Evolutionary conservation across 2,113 vertebrate species (phyloP).

Genomic region (Tachysurus fulvidraco): DNA sequence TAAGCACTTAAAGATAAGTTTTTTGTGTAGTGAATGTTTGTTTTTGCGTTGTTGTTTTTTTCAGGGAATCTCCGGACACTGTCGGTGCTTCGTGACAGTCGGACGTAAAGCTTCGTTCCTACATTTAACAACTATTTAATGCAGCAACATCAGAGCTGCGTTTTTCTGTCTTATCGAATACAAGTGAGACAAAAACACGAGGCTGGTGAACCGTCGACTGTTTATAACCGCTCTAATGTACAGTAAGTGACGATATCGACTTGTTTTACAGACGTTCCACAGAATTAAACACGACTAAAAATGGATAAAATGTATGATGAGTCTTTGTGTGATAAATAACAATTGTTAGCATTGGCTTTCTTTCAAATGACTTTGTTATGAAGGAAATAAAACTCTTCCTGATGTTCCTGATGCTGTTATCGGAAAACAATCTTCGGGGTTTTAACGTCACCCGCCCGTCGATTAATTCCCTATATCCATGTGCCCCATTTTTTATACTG

Average conservation of each 20-base stretch:
- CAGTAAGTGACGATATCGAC: background rate
- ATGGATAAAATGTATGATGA: background rate
- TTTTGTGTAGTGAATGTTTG: background rate
- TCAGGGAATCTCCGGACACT: too few species aligned
- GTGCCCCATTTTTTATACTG: background rate
- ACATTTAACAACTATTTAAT: background rate
- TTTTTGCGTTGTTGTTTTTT: background rate
- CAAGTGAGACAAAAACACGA: background rate
- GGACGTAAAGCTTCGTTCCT: background rate
- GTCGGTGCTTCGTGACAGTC: background rate
- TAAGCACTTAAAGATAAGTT: background rate
- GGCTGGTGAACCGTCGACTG: background rate
- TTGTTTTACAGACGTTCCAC: background rate
- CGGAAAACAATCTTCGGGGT: background rate
- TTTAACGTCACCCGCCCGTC: background rate
- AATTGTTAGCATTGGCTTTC: background rate
- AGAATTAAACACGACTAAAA: constrained; percentile 3
- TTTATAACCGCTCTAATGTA: background rate
- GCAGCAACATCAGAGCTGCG: background rate
- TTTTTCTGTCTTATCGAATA: background rate
- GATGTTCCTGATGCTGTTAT: background rate
- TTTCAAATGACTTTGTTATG: background rate
- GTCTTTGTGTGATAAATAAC: background rate
- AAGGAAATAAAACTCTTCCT: background rate
- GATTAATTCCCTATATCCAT: background rate